These are phyloP conservation scores for Ips nitidus DNA, from an alignment of 1,140 invertebrate species.

Conservation along the genomic window DNA sequence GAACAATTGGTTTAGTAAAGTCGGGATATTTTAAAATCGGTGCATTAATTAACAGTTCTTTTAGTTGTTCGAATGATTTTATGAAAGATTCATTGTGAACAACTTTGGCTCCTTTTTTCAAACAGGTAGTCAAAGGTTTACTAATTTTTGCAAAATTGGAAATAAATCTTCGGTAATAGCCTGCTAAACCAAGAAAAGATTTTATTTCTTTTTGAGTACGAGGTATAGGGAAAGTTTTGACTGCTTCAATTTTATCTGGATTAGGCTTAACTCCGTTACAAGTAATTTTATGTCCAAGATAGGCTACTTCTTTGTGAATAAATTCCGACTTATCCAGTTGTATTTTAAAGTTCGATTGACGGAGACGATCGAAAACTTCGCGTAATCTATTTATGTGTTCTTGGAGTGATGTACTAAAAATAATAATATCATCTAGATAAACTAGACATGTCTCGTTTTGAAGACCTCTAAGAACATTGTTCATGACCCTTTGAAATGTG, in stretches of 20 bases:
- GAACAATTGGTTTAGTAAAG: conserved; percentile 46
- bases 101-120: too few species aligned
- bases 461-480: conserved; percentile 48
- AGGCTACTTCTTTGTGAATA: conserved; percentile 32
- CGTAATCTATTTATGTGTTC: conserved; percentile 28
- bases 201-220: conserved; percentile 41
- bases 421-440: conserved; percentile 38
- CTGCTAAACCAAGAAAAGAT: conserved; percentile 53
- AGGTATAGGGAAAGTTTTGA: conserved; percentile 23
- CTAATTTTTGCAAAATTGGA: conserved; percentile 46
- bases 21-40: too few species aligned
- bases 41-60: not conserved
- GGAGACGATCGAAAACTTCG: conserved; percentile 17
- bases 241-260: conserved; percentile 33
- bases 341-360: conserved; percentile 31
- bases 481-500: conserved; percentile 54
- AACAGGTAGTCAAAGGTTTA: conserved; percentile 24
- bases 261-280: conserved; percentile 39
- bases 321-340: conserved; percentile 29
- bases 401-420: conserved; percentile 27
- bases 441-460: conserved; percentile 38
- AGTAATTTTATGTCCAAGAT: conserved; percentile 42
- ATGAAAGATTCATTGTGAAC: conserved; percentile 41
- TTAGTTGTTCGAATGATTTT: conserved; percentile 49
- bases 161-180: conserved; percentile 40